Conservation (phyloP, 2,888 invertebrate species). For the Melanargia galathea region DNA sequence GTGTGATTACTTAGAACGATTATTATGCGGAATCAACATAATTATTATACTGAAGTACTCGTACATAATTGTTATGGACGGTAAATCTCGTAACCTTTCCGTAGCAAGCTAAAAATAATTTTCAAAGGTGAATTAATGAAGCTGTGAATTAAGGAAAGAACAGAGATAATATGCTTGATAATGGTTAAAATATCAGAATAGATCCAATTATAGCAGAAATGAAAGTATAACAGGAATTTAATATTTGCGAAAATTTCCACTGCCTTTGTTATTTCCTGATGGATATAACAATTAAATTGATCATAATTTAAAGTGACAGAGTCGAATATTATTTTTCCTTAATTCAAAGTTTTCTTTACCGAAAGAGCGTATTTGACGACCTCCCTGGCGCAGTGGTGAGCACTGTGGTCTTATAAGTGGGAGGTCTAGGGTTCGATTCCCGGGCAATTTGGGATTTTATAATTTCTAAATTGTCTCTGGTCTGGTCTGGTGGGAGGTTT, state of each 20-base stretch:
- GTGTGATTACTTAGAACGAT: too few species aligned
- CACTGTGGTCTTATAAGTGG: too few species aligned
- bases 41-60: too few species aligned
- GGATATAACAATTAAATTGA: conserved; percentile 4
- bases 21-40: too few species aligned
- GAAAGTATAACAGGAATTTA: background rate
- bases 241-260: conserved; percentile 8
- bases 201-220: conserved; percentile 11
- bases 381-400: too few species aligned
- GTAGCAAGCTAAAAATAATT: background rate
- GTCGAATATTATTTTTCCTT: background rate
- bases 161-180: background rate
- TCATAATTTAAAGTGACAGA: background rate
- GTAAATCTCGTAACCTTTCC: too few species aligned
- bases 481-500: too few species aligned
- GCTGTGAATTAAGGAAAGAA: background rate
- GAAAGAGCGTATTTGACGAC: background rate
- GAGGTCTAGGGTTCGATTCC: too few species aligned
- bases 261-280: conserved; percentile 3
- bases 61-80: too few species aligned
- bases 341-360: background rate
- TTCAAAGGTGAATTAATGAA: background rate
- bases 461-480: too few species aligned
- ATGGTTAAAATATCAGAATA: background rate
- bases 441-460: too few species aligned